Evolutionary conservation across 1,140 invertebrate species (phyloP), one percentile per base, ranked within the genome.

Genomic region (Penaeus indicus): DNA sequence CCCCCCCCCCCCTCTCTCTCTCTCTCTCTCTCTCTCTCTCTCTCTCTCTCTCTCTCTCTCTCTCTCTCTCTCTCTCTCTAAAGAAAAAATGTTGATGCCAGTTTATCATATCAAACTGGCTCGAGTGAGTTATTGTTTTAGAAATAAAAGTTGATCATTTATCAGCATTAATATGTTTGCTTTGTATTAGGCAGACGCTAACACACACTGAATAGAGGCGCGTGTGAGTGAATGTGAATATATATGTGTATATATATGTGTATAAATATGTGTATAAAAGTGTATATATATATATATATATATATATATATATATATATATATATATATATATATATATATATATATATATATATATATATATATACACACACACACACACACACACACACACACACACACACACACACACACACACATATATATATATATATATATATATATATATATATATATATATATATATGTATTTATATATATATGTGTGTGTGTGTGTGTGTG

Each of bases 311-410:
- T 25, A 72, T 72, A n/a, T 72, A 72, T 19, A 27, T 72, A 27
- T 72, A 27, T 72, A 27, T n/a, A 72, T 75, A 75, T 75, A 75
- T 27, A 75, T 75, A 75, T 75, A 75, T 27, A 75, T 27, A 75
- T 75, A 75, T 75, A 75, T 75, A 75, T 75, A 75, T 75, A 75
- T 75, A 69, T 69, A 69, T 69, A 69, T 69, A 69, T 69, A 69
- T 69, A 69, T 69, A 69, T 69, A 21, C 21, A 69, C 11, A 72
- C 2, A 72, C n/a, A 72, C n/a, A 72, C n/a, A 25, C n/a, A 72
- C n/a, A 72, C n/a, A 25, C n/a, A 72, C n/a, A 72, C 27, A 72
- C n/a, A 72, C 10, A n/a, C n/a, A 22, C n/a, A 72, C 10, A 72
- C n/a, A 72, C n/a, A 72, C 10, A 72, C n/a, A n/a, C n/a, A 72